Evolutionary conservation across 2,113 vertebrate species (phyloP).

Genomic region (Glareola pratincola): DNA sequence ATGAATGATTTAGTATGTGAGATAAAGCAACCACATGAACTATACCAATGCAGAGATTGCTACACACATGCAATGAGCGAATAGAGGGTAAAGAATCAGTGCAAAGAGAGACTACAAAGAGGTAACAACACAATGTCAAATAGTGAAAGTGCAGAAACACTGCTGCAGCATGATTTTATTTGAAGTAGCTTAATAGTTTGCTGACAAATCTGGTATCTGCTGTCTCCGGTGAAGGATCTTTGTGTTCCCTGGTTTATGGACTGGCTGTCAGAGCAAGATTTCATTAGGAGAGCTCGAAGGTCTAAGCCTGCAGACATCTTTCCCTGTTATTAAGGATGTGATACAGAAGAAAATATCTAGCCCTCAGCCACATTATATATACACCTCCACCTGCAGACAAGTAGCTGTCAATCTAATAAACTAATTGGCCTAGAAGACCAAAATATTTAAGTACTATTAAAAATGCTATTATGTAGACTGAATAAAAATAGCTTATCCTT

Average conservation of each 20-base stretch:
- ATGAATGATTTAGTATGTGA: not conserved
- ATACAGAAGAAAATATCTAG: not conserved
- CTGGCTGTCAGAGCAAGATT: not conserved
- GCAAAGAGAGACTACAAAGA: not conserved
- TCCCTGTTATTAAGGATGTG: not conserved
- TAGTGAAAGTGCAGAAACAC: not conserved
- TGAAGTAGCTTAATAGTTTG: not conserved
- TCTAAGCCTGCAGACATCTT: not conserved
- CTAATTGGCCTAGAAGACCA: not conserved
- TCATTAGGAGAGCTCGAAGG: rapidly evolving
- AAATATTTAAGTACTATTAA: not conserved
- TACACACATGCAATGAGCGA: not conserved
- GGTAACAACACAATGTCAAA: not conserved
- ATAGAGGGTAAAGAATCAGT: not conserved
- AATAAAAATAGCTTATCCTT: not conserved
- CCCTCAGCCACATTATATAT: not conserved
- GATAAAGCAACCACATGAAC: not conserved
- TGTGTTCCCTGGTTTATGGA: not conserved
- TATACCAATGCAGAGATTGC: not conserved
- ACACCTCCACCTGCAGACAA: not conserved
- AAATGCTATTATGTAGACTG: not conserved
- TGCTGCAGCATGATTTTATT: not conserved
- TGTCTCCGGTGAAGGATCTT: not conserved
- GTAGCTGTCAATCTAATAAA: not conserved
- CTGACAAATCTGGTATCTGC: not conserved